These are phyloP conservation scores for Elysia chlorotica DNA, from an alignment of 1,140 invertebrate genomes.

Conservation along the genomic window DNA sequence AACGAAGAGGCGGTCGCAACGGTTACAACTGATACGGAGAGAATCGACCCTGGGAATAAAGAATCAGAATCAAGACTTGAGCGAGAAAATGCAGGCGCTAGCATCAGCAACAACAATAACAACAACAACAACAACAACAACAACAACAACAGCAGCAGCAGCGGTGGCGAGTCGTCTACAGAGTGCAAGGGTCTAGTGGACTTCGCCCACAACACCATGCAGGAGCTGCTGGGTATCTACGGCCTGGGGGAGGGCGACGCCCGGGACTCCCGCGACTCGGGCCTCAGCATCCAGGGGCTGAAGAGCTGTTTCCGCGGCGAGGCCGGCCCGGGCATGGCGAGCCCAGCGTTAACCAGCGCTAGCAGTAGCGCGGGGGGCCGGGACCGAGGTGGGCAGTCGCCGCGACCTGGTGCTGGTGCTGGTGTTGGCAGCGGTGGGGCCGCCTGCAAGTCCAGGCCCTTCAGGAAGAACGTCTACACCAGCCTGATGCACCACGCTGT, in stretches of 20 bases:
- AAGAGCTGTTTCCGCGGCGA: too few relatives aligned
- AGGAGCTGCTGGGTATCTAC: constrained; percentile 18
- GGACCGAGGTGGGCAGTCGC: too few relatives aligned
- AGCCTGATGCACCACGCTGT: background rate
- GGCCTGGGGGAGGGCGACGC: constrained; percentile 7
- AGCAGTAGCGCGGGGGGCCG: too few relatives aligned
- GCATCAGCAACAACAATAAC: background rate
- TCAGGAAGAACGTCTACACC: constrained; percentile 10
- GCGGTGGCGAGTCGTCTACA: background rate
- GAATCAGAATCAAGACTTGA: too few relatives aligned
- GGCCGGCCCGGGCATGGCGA: too few relatives aligned
- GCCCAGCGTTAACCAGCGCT: too few relatives aligned
- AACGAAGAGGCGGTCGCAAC: too few relatives aligned
- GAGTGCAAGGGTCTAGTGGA: constrained; percentile 12
- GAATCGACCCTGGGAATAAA: too few relatives aligned
- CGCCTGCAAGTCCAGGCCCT: background rate
- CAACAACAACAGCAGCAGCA: background rate
- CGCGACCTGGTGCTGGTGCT: too few relatives aligned
- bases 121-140: background rate
- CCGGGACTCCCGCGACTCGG: background rate
- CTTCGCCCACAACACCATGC: constrained; percentile 21
- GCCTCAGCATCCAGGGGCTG: background rate
- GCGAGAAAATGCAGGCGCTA: too few relatives aligned
- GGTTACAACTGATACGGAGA: too few relatives aligned
- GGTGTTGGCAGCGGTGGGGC: background rate